Evolutionary conservation across 2,113 vertebrate species (phyloP).

Genomic region (Oryzias woworae): DNA sequence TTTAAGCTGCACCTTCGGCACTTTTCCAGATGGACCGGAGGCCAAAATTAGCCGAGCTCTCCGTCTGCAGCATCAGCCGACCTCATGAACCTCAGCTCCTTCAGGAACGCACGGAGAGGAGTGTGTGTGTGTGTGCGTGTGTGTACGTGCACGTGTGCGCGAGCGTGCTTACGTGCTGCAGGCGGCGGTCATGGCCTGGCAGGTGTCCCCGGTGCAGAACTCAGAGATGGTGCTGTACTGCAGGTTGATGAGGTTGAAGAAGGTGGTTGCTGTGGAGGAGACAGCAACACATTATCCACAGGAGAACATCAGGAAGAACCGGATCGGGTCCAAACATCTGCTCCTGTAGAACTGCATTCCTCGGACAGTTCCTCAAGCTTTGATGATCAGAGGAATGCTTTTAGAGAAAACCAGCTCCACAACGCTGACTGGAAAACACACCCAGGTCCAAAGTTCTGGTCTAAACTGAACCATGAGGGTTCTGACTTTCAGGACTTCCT

Average conservation of each 20-base stretch:
- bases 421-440: no score
- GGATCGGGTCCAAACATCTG: no score
- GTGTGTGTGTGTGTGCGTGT: conserved; percentile 2
- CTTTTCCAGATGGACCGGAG: background rate
- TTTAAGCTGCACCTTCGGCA: background rate
- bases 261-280: conserved; percentile 88
- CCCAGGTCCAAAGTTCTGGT: no score
- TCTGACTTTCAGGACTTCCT: no score
- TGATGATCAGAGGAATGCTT: no score
- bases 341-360: no score
- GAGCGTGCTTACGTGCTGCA: conserved; percentile 91
- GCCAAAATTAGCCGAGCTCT: background rate
- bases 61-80: background rate
- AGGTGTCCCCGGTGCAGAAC: conserved; percentile 97
- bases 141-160: background rate
- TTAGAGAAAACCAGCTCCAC: no score
- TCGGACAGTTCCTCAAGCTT: no score
- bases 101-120: background rate
- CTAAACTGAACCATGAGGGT: no score
- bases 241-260: conserved; percentile 99
- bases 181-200: conserved; percentile 96
- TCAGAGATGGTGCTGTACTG: conserved; percentile 99
- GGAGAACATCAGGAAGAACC: background rate
- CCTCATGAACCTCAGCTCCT: background rate
- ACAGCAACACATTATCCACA: background rate